Evolutionary conservation across 2,113 vertebrate species (phyloP), one percentile per base, ranked within the genome.

Genomic region (Alectura lathami): DNA sequence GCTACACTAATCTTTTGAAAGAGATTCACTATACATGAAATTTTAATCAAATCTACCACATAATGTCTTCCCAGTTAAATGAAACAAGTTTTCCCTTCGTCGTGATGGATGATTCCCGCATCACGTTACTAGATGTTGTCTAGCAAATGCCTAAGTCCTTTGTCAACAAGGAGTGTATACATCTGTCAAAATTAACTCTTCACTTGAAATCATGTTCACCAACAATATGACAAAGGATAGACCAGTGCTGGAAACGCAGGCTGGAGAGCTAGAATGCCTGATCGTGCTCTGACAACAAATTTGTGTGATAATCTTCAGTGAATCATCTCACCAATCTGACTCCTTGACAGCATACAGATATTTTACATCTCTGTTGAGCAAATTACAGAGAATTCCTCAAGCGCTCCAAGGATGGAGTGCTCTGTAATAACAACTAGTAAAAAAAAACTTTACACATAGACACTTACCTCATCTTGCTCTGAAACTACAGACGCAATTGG

Each of bases 21-120:
- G 81, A 82, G 30, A 95, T 51, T 70, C 36, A 7, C 38, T 86
- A 20, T 48, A 95, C 29, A 86, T 48, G 75, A 95, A 94, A 75
- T 69, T 89, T 88, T 91, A 93, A 93, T 38, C 73, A 94, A 89
- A 93, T 86, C 72, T 92, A 45, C 51, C 80, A 64, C 51, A 40
- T 78, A 87, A 90, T 48, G 17, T 59, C 63, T 88, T 86, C 54
- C 29, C n/a, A 86, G 73, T 59, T 83, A 95, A 93, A 78, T 59
- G 26, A 74, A 72, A 78, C n/a, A 48, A 83, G 26, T 84, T 93
- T 91, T 86, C 69, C 80, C 64, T 38, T 91, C 50, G 60, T 17
- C 21, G 9, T 62, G 69, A 76, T 94, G 38, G 60, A 0, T 81
- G 62, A 91, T 83, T 92, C 34, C 12, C 3, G 3, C n/a, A 77